Evolutionary conservation across 2,797 vertebrate species (phyloP), one percentile per base, ranked within the genome.

Genomic region (Decapterus maruadsi): DNA sequence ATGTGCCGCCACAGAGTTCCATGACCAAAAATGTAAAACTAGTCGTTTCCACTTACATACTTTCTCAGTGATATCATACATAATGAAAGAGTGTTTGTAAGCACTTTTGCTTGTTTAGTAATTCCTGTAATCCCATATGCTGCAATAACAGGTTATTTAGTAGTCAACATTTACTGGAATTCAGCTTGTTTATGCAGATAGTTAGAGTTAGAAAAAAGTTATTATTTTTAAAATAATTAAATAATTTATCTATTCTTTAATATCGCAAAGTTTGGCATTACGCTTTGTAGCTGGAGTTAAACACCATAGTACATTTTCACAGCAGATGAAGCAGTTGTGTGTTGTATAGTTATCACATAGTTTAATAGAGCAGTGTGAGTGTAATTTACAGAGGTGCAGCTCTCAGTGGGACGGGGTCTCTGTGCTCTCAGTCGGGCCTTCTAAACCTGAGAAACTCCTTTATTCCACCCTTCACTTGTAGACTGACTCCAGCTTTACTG

Each of bases 11-110:
- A 46, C 81, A 77, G 83, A 89, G 89, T 81, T 86, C 89, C 92
- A 92, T 93, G 91, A 93, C 90, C 91, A 92, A 91, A 93, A 92
- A 93, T 92, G 90, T 92, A 93, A 93, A 93, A 93, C 88, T 83
- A 82, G 92, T 93, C 90, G 20, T 88, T 94, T 93, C 92, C 90
- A 90, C 90, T 94, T 92, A 92, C 93, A 91, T 93, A 94, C 88
- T 93, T 92, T 88, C 87, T 91, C 88, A 87, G 82, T 93, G 93
- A 93, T 93, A 94, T 94, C 92, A 92, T 86, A 65, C 88, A 93
- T 89, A 91, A 90, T 92, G 89, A 90, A 90, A 89, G 86, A 90
- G 90, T 80, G 88, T 82, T 84, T 68, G 88, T 87, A 88, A 92
- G 89, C 91, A 88, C 83, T 89, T 91, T 93, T 92, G 82, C 77